Base-by-base conservation (phyloP, 2,797 vertebrate species). In the Poecilia wingei region DNA sequence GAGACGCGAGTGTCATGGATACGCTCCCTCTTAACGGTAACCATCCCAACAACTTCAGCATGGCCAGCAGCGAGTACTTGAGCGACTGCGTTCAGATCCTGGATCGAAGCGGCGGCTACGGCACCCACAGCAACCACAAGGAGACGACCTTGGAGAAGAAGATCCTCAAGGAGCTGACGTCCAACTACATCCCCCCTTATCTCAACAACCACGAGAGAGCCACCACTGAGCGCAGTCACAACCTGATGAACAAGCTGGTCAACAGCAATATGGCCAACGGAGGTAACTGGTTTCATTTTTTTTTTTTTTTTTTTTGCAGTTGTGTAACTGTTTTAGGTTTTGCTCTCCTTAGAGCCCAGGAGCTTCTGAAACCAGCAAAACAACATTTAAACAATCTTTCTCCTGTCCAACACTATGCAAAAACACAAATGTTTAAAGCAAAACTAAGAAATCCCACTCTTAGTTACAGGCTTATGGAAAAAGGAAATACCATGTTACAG, bases 1-100 rank as follows among this genome's bases (percentile, higher is more conserved):
- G 98, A 95, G 98, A 99, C 96, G 97, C 98, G 97, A 99, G 98
- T 93, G 98, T 99, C 94, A 99, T 98, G 98, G 98, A 99, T 95
- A 99, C 98, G 78, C 97, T 99, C 95, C 98, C 98, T 93, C 98
- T 99, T 92, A 99, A 99, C 92, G 98, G 98, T 95, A 99, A 98
- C 97, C 98, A 99, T 81, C 97, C 96, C 94, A 99, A 99, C 95
- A 99, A 97, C 96, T 99, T 99, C 96, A 98, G 96, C 94, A 97
- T 99, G 94, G 97, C 97, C 94, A 96, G 97, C 91, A 95, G 97
- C 31, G 98, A 99, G 92, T 99, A 99, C 96, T 92, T 99, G 95
- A 98, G 97, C 82, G 98, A 99, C 96, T 97, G 97, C 88, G 97
- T 98, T 93, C 97, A 98, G 96, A 98, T 98, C 72, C 95, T 99